Evolutionary conservation across 2,888 invertebrate genomes (phyloP).

Genomic region (Morpho helenor): DNA sequence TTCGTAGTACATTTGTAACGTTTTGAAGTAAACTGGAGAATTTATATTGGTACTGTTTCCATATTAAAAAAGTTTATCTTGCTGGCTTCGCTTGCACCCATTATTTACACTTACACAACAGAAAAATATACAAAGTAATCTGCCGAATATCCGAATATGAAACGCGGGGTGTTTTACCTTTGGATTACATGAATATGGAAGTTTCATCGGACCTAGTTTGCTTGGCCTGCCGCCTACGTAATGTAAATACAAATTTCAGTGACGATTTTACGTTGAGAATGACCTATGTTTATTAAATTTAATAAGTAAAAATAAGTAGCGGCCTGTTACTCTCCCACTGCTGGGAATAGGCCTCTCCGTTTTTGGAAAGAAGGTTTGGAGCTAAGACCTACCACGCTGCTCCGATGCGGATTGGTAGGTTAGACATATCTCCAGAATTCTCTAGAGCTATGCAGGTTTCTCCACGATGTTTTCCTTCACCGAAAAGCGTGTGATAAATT

Average conservation of each 20-base stretch:
- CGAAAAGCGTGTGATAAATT: too few species aligned
- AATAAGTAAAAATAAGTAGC: too few species aligned
- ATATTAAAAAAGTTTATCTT: conserved; percentile 22
- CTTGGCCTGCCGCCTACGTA: not conserved
- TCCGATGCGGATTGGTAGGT: too few species aligned
- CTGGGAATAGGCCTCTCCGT: too few species aligned
- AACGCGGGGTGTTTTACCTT: conserved; percentile 6
- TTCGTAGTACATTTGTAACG: too few species aligned
- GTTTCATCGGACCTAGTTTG: not conserved
- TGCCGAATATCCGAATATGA: conserved; percentile 13
- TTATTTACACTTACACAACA: conserved; percentile 15
- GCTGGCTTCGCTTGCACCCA: conserved; percentile 3
- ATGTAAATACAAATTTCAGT: not conserved
- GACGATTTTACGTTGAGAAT: not conserved
- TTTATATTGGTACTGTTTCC: conserved; percentile 6
- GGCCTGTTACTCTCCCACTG: too few species aligned
- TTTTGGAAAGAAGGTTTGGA: too few species aligned
- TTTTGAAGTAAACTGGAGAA: conserved; percentile 2
- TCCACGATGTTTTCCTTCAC: too few species aligned
- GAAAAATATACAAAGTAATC: conserved; percentile 19
- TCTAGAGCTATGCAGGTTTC: too few species aligned
- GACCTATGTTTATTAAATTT: too few species aligned
- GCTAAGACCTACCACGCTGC: too few species aligned
- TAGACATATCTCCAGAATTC: too few species aligned
- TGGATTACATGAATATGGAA: conserved; percentile 8